Evolutionary conservation across 2,888 invertebrate genomes (phyloP), one percentile per base, ranked within the genome.

Genomic region (Caenorhabditis wallacei): DNA sequence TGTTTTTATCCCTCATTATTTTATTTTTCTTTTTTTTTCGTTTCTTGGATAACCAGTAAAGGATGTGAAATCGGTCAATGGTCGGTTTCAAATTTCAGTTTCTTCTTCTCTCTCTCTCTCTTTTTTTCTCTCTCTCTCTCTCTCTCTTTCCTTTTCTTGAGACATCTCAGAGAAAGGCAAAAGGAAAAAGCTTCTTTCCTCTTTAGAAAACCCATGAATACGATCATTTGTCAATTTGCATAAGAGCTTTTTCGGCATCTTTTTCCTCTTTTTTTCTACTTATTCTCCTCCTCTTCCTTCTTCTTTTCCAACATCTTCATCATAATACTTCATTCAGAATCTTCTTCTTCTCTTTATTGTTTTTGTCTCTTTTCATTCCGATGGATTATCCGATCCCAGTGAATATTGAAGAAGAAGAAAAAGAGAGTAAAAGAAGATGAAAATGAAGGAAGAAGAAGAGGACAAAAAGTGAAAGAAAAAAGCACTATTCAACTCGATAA

Each of bases 221-320:
- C 72, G 68, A 72, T 80, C 80, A 72, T 72, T 80, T 74, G 72
- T 80, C 80, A 74, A 80, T 74, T 72, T 74, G 80, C 72, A 80
- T 61, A 74, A 74, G 68, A 80, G 66, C 80, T 59, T 72, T 72
- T 54, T 63, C 59, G 61, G 51, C 69, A 20, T 53, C 80, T 64
- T 53, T 37, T 13, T 56, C 11, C 43, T 43, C 22, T 40, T 40
- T 66, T 24, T n/a, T n/a, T n/a, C n/a, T n/a, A n/a, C n/a, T n/a
- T n/a, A n/a, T n/a, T n/a, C n/a, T n/a, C n/a, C n/a, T 51, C 26
- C 22, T 20, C 66, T 66, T 66, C 35, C 37, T 24, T 46, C 46
- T 22, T 8, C 24, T 57, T 51, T 59, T 18, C 66, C 54, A 51
- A 53, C 35, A 51, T 37, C 63, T 64, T 56, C 72, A 74, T 64